Conservation (phyloP, 2,797 vertebrate species). For the Cygnus olor region DNA sequence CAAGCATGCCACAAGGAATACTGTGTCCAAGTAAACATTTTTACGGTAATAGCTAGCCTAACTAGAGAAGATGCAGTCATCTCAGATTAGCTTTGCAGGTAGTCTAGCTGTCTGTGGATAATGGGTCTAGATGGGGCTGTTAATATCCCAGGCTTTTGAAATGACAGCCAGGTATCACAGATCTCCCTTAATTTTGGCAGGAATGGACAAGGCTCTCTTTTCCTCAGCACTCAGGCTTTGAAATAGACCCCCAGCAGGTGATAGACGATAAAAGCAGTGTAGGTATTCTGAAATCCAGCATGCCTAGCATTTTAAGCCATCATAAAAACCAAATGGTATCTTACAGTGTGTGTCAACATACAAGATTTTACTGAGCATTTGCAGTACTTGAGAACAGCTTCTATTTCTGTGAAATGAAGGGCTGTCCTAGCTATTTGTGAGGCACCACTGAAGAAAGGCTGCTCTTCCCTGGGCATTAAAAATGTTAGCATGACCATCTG, state of each 20-base stretch:
- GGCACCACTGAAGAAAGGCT: background rate
- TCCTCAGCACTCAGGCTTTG: background rate
- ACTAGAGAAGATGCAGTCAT: background rate
- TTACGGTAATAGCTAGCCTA: background rate
- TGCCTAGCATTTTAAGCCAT: background rate
- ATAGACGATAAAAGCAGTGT: background rate
- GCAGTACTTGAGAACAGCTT: background rate
- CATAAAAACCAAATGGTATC: background rate
- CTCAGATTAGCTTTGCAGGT: background rate
- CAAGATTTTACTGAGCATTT: background rate
- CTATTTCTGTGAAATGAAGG: background rate
- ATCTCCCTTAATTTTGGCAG: background rate
- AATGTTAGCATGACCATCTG: background rate
- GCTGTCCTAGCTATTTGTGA: background rate
- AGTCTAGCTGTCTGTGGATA: background rate
- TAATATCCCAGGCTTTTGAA: background rate
- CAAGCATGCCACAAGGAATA: background rate
- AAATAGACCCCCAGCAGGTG: background rate
- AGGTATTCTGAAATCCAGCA: background rate
- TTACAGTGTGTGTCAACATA: background rate
- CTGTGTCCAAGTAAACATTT: background rate
- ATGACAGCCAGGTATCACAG: background rate
- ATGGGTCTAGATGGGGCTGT: background rate
- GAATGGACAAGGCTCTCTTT: background rate
- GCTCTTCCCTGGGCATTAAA: background rate